phyloP scores from a whole-genome alignment of 2,113 vertebrate genomes.

The Silurus meridionalis region DNA sequence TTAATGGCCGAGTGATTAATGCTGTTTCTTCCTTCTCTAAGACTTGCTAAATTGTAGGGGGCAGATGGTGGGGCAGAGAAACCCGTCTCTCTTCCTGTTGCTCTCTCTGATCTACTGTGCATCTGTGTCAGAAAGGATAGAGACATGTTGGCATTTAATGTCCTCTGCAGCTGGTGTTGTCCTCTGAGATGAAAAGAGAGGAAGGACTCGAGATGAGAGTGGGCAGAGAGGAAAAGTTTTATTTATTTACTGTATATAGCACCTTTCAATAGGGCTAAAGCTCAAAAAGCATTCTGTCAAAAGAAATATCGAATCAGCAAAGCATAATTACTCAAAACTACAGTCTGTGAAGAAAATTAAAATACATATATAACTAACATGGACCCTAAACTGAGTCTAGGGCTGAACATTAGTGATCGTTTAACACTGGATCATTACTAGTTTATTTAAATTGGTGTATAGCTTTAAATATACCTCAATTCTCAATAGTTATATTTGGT shows the following conservation, averaged over 20 bases:
- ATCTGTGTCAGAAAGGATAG: constrained; percentile 32
- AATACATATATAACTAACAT: not conserved
- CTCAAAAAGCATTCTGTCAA: not conserved
- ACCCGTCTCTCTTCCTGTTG: constrained; percentile 9
- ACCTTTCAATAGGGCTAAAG: not conserved
- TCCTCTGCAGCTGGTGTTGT: constrained; percentile 28
- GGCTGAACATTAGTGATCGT: not conserved
- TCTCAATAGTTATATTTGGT: not conserved
- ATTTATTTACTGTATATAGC: not conserved
- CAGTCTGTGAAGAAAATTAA: not conserved
- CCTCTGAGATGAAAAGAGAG: constrained; percentile 15
- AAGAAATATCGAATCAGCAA: not conserved
- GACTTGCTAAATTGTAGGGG: constrained; percentile 15
- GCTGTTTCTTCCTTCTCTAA: constrained; percentile 19
- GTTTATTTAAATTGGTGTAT: not conserved
- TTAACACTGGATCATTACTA: not conserved
- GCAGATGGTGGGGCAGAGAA: constrained; percentile 38
- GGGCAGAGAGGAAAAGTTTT: not conserved
- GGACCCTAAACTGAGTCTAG: not conserved
- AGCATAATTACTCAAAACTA: not conserved
- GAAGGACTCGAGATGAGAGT: not conserved
- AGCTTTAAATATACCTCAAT: not conserved
- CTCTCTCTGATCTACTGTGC: constrained; percentile 33
- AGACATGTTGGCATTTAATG: constrained; percentile 22
- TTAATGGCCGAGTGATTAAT: constrained; percentile 52